These are phyloP conservation scores for Salvelinus alpinus DNA, from an alignment of 2,113 vertebrate genomes.

Conservation along the genomic window DNA sequence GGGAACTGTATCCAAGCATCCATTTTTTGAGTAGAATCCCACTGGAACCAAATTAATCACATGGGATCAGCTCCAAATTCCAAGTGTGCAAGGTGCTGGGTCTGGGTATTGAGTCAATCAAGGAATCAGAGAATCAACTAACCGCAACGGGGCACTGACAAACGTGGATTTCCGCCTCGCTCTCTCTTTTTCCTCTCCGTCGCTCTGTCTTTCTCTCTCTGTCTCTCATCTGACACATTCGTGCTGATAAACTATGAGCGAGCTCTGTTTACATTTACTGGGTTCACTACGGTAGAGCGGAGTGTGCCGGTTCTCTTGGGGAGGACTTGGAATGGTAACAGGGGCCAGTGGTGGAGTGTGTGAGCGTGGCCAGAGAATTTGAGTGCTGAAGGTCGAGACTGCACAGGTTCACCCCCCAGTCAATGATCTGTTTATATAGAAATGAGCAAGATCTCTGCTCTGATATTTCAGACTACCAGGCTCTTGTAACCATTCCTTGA, in stretches of 20 bases:
- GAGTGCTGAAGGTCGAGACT: constrained; percentile 39
- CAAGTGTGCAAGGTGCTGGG: not conserved
- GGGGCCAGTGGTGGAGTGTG: constrained; percentile 42
- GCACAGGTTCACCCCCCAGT: constrained; percentile 44
- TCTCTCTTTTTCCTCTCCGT: constrained; percentile 3
- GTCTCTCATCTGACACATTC: constrained; percentile 7
- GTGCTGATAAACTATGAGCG: constrained; percentile 12
- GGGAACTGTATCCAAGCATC: no score
- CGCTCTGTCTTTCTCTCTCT: constrained; percentile 6
- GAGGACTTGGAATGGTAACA: constrained; percentile 44
- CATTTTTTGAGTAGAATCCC: no score
- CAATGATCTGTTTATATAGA: constrained; percentile 54
- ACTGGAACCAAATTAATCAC: no score
- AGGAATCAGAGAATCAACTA: not conserved
- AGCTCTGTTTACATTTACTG: constrained; percentile 52
- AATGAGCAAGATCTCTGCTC: constrained; percentile 47
- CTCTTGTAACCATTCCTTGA: constrained; percentile 46
- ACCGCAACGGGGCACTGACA: constrained; percentile 6
- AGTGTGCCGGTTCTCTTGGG: constrained; percentile 53
- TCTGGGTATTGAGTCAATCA: not conserved
- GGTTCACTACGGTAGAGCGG: constrained; percentile 49
- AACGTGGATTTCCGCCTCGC: constrained; percentile 1
- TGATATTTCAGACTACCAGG: constrained; percentile 46
- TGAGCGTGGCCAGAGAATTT: constrained; percentile 34
- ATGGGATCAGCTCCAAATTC: not conserved